Evolutionary conservation across 2,113 vertebrate species (phyloP).

Genomic region (Phyllostomus discolor): DNA sequence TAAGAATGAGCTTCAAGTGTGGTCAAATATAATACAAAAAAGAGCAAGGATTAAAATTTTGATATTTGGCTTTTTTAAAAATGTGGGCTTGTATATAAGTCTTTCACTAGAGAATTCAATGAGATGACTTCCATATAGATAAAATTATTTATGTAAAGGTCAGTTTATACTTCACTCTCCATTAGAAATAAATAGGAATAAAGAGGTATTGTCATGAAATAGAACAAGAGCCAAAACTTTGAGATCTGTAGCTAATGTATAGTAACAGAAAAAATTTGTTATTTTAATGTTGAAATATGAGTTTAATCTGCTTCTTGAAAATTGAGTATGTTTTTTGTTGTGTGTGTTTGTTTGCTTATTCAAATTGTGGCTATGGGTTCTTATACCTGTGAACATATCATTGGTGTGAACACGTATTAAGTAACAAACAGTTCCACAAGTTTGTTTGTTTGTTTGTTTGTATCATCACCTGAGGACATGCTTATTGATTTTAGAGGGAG

Average conservation of each 20-base stretch:
- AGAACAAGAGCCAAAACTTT: not conserved
- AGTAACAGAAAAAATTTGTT: not conserved
- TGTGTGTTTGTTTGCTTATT: not conserved
- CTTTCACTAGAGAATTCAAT: not conserved
- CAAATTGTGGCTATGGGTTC: not conserved
- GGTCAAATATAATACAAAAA: not conserved
- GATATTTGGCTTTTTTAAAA: not conserved
- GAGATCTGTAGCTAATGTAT: not conserved
- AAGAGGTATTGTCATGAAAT: not conserved
- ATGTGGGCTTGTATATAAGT: not conserved
- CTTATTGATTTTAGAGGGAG: too few relatives aligned
- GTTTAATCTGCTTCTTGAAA: not conserved
- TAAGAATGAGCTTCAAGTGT: not conserved
- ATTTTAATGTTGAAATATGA: constrained; percentile 40
- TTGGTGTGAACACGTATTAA: constrained; percentile 3
- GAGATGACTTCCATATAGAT: constrained; percentile 29
- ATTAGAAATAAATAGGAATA: constrained; percentile 30
- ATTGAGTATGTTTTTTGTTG: not conserved
- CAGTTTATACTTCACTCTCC: not conserved
- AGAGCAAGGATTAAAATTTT: not conserved
- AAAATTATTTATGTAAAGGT: not conserved
- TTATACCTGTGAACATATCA: not conserved
- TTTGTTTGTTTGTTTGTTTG: too few relatives aligned
- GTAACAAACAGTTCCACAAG: not conserved
- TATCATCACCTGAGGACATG: too few relatives aligned